Evolutionary conservation across 2,888 invertebrate species (phyloP), one percentile per base, ranked within the genome.

Genomic region (Cerastis rubricosa): DNA sequence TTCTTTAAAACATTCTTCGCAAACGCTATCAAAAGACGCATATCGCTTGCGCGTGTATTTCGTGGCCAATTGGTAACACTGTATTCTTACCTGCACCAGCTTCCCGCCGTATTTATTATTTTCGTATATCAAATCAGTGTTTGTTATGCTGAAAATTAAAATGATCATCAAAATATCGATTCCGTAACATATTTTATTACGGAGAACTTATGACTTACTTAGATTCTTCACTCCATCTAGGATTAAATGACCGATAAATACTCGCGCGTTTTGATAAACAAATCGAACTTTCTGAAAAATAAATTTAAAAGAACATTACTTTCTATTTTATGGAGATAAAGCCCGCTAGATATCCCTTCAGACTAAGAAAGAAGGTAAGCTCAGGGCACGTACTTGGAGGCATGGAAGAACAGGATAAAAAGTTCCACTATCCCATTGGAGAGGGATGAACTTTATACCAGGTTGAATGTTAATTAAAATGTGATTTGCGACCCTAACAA

Each of bases 211-310:
- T n/a, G 1, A 76, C 87, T 82, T 72, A 87, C 87, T 84, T 68
- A 2, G 78, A 68, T 3, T 66, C 25, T 22, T 61, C 12, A 14
- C n/a, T 57, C 8, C 65, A 17, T 22, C 71, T 78, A 29, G 54
- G 71, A 35, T 22, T 76, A 22, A 70, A 78, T 5, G 69, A 25
- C 0, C 51, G 69, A 67, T 59, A 71, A 66, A 59, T 6, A 68
- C 77, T 74, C 8, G 64, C n/a, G 0, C 80, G 81, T 77, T 78
- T 87, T 7, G 79, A 63, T 71, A 87, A n/a, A 43, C 74, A 85
- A n/a, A 85, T 76, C 5, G 86, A 69, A 71, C 76, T 85, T 2
- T 78, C 86, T 85, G 81, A 7, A 72, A 75, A 54, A 77, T 17
- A 11, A 68, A 25, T 7, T 64, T 9, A 22, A 17, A 11, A 29